Evolutionary conservation across 2,113 vertebrate genomes (phyloP), one percentile per base, ranked within the genome.

Genomic region (Gasterosteus nipponicus): DNA sequence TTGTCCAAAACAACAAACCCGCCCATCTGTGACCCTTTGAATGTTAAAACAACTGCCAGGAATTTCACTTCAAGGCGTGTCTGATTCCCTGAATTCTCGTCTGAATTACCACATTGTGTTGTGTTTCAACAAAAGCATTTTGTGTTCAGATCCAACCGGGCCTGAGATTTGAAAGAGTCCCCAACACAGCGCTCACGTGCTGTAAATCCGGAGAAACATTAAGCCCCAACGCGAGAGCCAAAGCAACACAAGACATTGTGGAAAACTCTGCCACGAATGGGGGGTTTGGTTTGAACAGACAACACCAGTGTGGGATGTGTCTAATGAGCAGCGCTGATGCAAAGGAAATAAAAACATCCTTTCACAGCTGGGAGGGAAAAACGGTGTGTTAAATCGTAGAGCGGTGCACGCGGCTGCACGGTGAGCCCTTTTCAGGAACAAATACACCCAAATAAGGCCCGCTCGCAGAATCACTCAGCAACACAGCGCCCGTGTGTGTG

Each of bases 371-470:
- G 33, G 53, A 72, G 39, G 65, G 56, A 69, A 72, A 38, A 67
- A 51, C 31, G 42, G n/a, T 18, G 47, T n/a, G 59, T 35, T 60
- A 42, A 71, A 83, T 77, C 47, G 65, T 33, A 51, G 46, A 73
- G 64, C 4, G 1, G 10, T 1, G 54, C 73, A 78, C 70, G 75
- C 63, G 68, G 47, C 66, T 63, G 56, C 63, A 47, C 74, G 68
- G 75, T 87, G 84, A 72, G 81, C 58, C 80, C 73, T 86, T 77
- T 85, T 81, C 83, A 82, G 60, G 63, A 87, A 74, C 83, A 90
- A 88, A 89, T 84, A 90, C 83, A 76, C 69, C 92, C 92, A 92
- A 92, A 93, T 91, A 92, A 90, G 92, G 91, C 61, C 29, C 1
- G 44, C 63, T 33, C 1, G 44, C 35, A 53, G 77, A 73, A 86